These are phyloP conservation scores for Nephrotoma appendiculata DNA, from an alignment of 2,888 invertebrate genomes.

Conservation along the genomic window DNA sequence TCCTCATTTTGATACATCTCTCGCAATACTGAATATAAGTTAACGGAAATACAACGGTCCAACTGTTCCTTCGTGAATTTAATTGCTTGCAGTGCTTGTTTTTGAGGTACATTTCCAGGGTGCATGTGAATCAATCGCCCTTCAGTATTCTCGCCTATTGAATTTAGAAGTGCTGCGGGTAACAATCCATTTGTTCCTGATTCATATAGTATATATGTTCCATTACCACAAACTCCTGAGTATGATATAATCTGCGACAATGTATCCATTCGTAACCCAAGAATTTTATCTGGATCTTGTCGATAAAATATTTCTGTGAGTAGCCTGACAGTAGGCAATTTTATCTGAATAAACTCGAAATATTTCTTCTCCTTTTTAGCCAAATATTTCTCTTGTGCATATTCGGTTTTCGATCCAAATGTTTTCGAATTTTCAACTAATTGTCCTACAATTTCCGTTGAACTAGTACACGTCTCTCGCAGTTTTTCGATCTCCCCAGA, in stretches of 20 bases:
- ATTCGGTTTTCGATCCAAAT: slow-evolving; percentile 81
- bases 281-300: slow-evolving; percentile 58
- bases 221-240: slow-evolving; percentile 64
- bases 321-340: slow-evolving; percentile 67
- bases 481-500: slow-evolving; percentile 70
- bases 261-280: slow-evolving; percentile 71
- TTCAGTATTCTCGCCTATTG: slow-evolving; percentile 47
- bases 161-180: slow-evolving; percentile 67
- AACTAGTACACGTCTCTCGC: slow-evolving; percentile 58
- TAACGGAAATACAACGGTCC: slow-evolving; percentile 56
- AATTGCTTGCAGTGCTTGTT: slow-evolving; percentile 63
- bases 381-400: slow-evolving; percentile 85
- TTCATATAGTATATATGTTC: slow-evolving; percentile 71
- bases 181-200: slow-evolving; percentile 76
- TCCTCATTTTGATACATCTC: slow-evolving; percentile 45
- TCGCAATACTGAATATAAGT: slow-evolving; percentile 58
- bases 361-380: slow-evolving; percentile 93
- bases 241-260: slow-evolving; percentile 76
- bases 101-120: slow-evolving; percentile 67
- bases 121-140: slow-evolving; percentile 62
- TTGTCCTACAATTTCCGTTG: slow-evolving; percentile 70
- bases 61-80: slow-evolving; percentile 59
- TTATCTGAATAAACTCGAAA: slow-evolving; percentile 64
- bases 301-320: slow-evolving; percentile 72
- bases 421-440: slow-evolving; percentile 85